Evolutionary conservation across 2,113 vertebrate species (phyloP), one percentile per base, ranked within the genome.

Genomic region (Haemorhous mexicanus): DNA sequence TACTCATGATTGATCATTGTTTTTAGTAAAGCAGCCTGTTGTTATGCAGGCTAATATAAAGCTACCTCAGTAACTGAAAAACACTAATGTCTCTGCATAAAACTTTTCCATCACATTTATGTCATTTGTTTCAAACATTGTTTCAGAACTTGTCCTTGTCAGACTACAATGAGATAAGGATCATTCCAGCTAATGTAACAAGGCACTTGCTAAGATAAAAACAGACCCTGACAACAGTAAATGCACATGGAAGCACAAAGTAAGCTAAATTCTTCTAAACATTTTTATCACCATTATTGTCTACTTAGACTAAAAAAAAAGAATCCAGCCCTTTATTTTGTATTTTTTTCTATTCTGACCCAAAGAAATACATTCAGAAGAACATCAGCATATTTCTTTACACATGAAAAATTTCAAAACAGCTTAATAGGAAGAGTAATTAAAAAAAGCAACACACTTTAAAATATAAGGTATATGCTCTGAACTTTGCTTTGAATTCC

Each of bases 61-160:
- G 69, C 41, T 90, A 70, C 47, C 78, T 67, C 69, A 75, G 66
- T 59, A 72, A 61, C 24, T 84, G 32, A 89, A 94, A 97, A 74
- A 5, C 20, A 84, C 22, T 37, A 89, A 37, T 56, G 19, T 75
- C 11, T 44, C 11, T 55, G 10, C 62, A 84, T 80, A 84, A 87
- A 13, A 32, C 67, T 88, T 93, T 70, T 64, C 28, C 15, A 67
- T 66, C 11, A 37, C 5, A 18, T 53, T 72, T 72, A 30, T 87
- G 76, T 22, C 22, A 69, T 89, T 96, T 41, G 13, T 52, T 92
- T 95, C 61, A 93, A 95, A 94, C 33, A 6, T n/a, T 22, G 52
- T 92, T 96, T 77, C 64, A 53, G 41, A 93, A 94, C 96, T 94
- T 94, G 66, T 85, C 84, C 53, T 94, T 94, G 47, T 89, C 72